These are phyloP conservation scores for Vireo griseus DNA, from an alignment of 2,797 vertebrate genomes.

Conservation along the genomic window DNA sequence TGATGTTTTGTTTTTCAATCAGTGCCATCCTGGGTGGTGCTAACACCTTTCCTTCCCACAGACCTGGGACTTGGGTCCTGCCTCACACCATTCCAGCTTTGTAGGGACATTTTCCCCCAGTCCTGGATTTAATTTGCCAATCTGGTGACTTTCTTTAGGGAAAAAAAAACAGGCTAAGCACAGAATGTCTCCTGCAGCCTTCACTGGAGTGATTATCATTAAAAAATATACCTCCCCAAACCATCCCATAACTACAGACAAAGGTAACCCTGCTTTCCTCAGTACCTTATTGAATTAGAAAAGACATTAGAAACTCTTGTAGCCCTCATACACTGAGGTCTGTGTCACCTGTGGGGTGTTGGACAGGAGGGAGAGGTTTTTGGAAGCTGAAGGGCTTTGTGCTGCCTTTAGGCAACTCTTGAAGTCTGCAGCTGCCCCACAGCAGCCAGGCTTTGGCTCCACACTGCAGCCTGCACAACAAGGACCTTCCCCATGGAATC, in stretches of 20 bases:
- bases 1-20: not conserved
- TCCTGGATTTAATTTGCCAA: not conserved
- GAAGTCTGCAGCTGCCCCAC: not conserved
- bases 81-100: not conserved
- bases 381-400: not conserved
- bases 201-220: not conserved
- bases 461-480: not conserved
- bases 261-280: not conserved
- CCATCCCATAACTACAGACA: rapidly evolving
- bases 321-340: rapidly evolving
- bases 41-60: not conserved
- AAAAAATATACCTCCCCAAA: not conserved
- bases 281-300: not conserved
- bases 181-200: not conserved
- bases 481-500: not conserved
- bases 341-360: not conserved
- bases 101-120: not conserved
- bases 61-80: not conserved
- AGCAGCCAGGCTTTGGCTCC: not conserved
- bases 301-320: not conserved
- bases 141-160: not conserved
- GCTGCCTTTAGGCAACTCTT: too few relatives aligned
- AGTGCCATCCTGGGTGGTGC: not conserved
- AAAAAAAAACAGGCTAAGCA: not conserved
- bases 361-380: not conserved